Base-by-base conservation (phyloP, 2,113 vertebrate genomes). In the Clupea harengus region DNA sequence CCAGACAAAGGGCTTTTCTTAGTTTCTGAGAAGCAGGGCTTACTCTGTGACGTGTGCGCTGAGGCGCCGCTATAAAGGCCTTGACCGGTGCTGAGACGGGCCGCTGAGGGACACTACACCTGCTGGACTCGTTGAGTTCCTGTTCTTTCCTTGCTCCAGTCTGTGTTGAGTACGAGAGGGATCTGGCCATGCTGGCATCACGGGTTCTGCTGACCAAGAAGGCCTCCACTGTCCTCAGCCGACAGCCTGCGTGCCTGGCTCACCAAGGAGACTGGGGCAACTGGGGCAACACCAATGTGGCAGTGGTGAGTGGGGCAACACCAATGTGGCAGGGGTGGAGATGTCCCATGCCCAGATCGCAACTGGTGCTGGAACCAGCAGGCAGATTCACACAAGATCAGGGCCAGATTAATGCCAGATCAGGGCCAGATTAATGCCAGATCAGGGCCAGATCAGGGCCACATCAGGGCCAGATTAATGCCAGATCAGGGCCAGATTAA, bases 221-320 rank as follows among this genome's bases (percentile, higher is more conserved):
- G 81, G 91, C 91, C 0, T 84, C 93, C 85, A 81, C 88, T 22
- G 84, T 89, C 64, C 88, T 94, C 1, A 83, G 85, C 52, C 93
- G 91, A 11, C 93, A 94, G 90, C 91, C 94, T 0, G 93, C 90
- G 81, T 93, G 93, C 89, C 92, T 94, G 49, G 89, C 91, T 82
- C 94, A 95, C 87, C 93, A 94, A 0, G 86, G 88, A 49, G 92
- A 94, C 87, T 91, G 92, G 88, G 94, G 93, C 67, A 94, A 93
- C 92, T 94, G 93, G 94, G 94, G 94, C 10, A 94, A 94, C 78
- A 93, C 92, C 89, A 95, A 94, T 25, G 18, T 94, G 78, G 93
- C 94, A 50, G 87, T 94, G 94, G 94, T 95, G 89, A 93, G 93
- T 72, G 20, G 85, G 39, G 47, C 47, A 49, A 11, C 47, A 11